Evolutionary conservation across 2,797 vertebrate species (phyloP), one percentile per base, ranked within the genome.

Genomic region (Oryzias sinensis): DNA sequence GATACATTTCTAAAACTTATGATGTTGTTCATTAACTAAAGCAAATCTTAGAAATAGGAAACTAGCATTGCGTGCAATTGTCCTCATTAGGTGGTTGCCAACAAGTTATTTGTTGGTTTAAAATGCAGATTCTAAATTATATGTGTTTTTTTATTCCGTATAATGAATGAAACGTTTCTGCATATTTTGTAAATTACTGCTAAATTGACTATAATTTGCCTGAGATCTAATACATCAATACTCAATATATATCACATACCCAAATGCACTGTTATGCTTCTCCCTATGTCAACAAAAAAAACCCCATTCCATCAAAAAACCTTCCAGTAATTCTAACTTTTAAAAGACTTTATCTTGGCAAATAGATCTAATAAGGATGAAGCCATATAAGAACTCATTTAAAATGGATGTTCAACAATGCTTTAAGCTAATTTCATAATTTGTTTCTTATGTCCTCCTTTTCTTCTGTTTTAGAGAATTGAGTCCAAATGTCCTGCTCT

Each of bases 401-500:
- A 11, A 9, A 37, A 37, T 37, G 9, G 9, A 3, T 11, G 33
- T 37, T 13, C 24, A 51, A 25, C 18, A 27, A 52, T 14, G 17
- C 6, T 51, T 1, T 52, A 20, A 25, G 42, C 0, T 43, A 18
- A 49, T 14, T 46, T 13, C 57, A 49, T 6, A 1, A 62, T 29
- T 52, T 52, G 52, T 59, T 61, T 17, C 67, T 17, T 61, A 43
- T 53, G 33, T 53, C 51, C 37, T 49, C 20, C 63, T 48, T 37
- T 55, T 59, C 9, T 55, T 77, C 47, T n/a, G 68, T 83, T 79
- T 47, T 91, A 99, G 97, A 94, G 97, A 92, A 96, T 97, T 82
- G 97, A 99, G 88, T 92, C 93, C 70, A 99, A 99, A 77, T 99
- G 97, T 56, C 97, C 97, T 0, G 88, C 96, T 70, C 92, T 99